phyloP scores from a whole-genome alignment of 2,888 invertebrate genomes.

The Drosophila picticornis region DNA sequence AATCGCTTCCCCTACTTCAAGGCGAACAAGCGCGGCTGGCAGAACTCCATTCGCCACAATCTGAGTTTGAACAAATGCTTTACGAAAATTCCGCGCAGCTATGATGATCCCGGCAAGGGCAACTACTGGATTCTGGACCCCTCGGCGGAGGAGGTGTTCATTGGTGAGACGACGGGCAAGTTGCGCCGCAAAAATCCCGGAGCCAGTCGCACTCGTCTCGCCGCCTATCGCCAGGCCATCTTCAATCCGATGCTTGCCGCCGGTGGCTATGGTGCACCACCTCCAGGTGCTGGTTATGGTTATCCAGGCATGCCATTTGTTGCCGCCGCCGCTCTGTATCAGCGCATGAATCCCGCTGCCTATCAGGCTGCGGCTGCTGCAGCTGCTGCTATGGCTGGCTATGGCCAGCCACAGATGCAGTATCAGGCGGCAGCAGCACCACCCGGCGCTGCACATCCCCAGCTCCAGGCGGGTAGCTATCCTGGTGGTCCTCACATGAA shows the following conservation, averaged over 20 bases:
- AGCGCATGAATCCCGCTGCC: constrained; percentile 81
- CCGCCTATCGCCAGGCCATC: constrained; percentile 91
- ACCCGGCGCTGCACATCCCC: constrained; percentile 50
- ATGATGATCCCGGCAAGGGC: constrained; percentile 99
- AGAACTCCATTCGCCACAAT: constrained; percentile 99
- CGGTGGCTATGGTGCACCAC: constrained; percentile 72
- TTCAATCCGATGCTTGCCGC: constrained; percentile 78
- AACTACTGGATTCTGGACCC: constrained; percentile 99
- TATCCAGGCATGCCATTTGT: constrained; percentile 73
- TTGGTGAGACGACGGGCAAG: constrained; percentile 99
- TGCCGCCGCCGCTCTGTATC: constrained; percentile 81
- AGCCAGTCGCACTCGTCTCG: constrained; percentile 93
- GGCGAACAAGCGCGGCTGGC: constrained; percentile 99
- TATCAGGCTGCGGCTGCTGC: constrained; percentile 65
- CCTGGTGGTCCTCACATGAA: constrained; percentile 63
- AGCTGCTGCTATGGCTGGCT: constrained; percentile 60
- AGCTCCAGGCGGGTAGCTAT: constrained; percentile 62
- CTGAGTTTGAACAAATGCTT: constrained; percentile 99
- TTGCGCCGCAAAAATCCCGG: constrained; percentile 95
- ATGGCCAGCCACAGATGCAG: constrained; percentile 69
- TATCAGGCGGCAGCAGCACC: constrained; percentile 48
- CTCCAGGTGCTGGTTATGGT: constrained; percentile 50
- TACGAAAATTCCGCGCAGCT: constrained; percentile 97
- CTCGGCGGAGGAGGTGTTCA: constrained; percentile 99
- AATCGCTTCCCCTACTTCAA: constrained; percentile 98